phyloP scores from a whole-genome alignment of 2,797 vertebrate genomes.

The Fistularia commersonii region DNA sequence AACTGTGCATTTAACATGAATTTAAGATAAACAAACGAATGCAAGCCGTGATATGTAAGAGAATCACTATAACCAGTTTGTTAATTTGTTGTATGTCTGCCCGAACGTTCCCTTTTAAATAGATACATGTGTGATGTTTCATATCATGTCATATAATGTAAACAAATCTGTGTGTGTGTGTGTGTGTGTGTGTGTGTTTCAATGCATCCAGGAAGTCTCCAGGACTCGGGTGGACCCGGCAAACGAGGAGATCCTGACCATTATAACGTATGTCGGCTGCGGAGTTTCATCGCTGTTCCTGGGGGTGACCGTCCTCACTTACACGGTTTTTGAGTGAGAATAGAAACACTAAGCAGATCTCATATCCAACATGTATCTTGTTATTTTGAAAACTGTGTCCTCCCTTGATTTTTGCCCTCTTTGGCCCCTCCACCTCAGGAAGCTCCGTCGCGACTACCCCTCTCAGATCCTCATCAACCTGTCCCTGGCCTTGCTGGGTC shows the following conservation, averaged over 20 bases:
- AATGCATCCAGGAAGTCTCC: slow-evolving; percentile 76
- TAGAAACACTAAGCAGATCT: not conserved
- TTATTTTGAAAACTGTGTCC: too few relatives aligned
- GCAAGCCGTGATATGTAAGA: too few relatives aligned
- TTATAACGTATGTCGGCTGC: slow-evolving; percentile 85
- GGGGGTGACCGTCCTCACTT: slow-evolving; percentile 81
- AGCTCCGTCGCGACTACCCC: slow-evolving; percentile 83
- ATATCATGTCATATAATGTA: not conserved
- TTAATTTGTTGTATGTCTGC: too few relatives aligned
- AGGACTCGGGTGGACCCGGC: slow-evolving; percentile 59
- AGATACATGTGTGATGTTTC: not conserved
- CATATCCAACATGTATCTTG: not conserved
- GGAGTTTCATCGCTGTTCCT: slow-evolving; percentile 87
- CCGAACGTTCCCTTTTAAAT: too few relatives aligned
- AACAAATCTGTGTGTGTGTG: not conserved
- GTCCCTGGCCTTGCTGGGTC: slow-evolving; percentile 79
- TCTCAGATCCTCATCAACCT: slow-evolving; percentile 91
- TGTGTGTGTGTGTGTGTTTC: slow-evolving; percentile 5
- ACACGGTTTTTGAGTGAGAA: slow-evolving; percentile 85
- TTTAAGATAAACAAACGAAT: too few relatives aligned
- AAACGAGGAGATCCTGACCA: slow-evolving; percentile 76
- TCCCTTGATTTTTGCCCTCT: not conserved
- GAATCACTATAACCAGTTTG: too few relatives aligned
- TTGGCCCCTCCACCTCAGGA: slow-evolving; percentile 51
- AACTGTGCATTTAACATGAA: too few relatives aligned